A percentile compares a stretch with the other conserved stretches of the same genome.
phyloP scores from a whole-genome alignment of 1,140 invertebrate species.

The Lepidurus apus region DNA sequence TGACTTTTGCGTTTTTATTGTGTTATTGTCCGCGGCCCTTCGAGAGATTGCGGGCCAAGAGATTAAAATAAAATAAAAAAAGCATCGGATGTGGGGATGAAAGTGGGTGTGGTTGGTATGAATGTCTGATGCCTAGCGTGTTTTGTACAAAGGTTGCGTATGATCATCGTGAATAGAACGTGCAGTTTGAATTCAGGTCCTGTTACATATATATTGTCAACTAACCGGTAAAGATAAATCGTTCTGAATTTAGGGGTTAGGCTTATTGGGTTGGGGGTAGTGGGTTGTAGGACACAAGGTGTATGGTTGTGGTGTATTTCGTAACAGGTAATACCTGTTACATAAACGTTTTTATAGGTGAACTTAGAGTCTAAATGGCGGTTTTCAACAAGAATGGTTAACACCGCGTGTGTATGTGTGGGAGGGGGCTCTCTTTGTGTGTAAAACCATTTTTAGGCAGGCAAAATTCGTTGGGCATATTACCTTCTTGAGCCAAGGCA shows the following conservation, averaged over 20 bases:
- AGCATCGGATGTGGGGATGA: neutral
- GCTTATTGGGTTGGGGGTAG: too few relatives aligned
- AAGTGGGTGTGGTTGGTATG: neutral
- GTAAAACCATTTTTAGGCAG: neutral
- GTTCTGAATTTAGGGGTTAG: neutral
- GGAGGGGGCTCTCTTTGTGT: neutral
- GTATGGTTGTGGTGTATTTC: too few relatives aligned
- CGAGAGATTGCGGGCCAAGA: neutral
- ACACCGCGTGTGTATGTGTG: neutral
- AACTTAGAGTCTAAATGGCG: too few relatives aligned
- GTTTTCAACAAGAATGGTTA: neutral
- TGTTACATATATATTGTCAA: neutral
- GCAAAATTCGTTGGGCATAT: neutral
- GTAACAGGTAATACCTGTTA: too few relatives aligned
- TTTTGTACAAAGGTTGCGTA: constrained; percentile 19
- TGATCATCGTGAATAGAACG: neutral
- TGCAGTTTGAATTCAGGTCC: neutral
- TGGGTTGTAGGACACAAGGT: too few relatives aligned
- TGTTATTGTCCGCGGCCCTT: neutral
- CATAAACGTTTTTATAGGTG: too few relatives aligned
- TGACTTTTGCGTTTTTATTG: neutral
- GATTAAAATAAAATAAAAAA: neutral
- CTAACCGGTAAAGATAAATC: neutral
- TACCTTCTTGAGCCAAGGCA: constrained; percentile 10
- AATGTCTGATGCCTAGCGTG: neutral